Base-by-base conservation (phyloP, 2,888 invertebrate species). In the Dynastes maya region DNA sequence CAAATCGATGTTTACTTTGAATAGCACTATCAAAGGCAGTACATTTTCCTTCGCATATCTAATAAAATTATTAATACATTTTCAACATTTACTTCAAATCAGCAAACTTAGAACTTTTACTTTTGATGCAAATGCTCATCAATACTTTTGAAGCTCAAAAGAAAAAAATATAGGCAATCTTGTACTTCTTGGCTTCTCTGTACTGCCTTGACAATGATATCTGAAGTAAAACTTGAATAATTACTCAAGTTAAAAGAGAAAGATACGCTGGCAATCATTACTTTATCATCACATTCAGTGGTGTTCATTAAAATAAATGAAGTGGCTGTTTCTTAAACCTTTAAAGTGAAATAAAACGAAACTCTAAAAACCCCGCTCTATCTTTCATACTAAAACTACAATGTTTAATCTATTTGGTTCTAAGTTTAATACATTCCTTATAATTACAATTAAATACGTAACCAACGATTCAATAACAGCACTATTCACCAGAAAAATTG, bases 301-400 rank as follows among this genome's bases (percentile, higher is more conserved):
- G 61, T 72, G 58, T 72, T 72, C 58, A 16, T 53, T 58, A 40
- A 72, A 40, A 58, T 71, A 71, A 68, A 22, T 22, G 22, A 58
- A 58, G 51, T 53, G 53, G 70, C 49, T 27, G n/a, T 72, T 72
- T 72, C 22, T 72, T 55, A 37, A 40, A 72, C 72, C 58, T 72
- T 53, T 68, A 51, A 68, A 40, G 40, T 40, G 40, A 40, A 63
- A 32, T 29, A 63, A 63, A 72, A 72, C 72, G 72, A 72, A 72
- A 72, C 55, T 72, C 22, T 72, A 70, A 58, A 72, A 71, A 72
- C 72, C 72, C 72, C 71, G 55, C 67, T 68, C 8, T 72, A 72
- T 29, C 32, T 55, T 55, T 71, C 58, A 55, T 49, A 49, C 29
- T 9, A 51, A 29, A 68, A 49, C 45, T 51, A 55, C 13, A 16